Evolutionary conservation across 2,888 invertebrate species (phyloP).

Genomic region (Brenthis ino): DNA sequence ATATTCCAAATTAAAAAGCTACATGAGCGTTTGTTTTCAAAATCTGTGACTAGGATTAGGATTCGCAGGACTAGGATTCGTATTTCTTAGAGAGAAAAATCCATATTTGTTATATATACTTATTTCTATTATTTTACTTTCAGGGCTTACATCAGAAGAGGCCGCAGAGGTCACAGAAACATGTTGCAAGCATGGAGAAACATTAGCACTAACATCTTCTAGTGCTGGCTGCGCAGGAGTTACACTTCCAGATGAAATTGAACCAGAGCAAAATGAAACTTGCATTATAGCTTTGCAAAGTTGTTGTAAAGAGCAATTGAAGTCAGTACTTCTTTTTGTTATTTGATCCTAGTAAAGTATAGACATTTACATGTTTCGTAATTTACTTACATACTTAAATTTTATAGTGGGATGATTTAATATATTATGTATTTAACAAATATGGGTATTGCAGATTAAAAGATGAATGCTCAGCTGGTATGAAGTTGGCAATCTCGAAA

Average conservation of each 20-base stretch:
- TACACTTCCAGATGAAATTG: conserved; percentile 54
- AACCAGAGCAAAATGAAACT: conserved; percentile 48
- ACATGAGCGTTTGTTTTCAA: no score
- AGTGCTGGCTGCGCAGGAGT: conserved; percentile 49
- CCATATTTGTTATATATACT: background rate
- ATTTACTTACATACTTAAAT: no score
- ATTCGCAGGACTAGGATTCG: no score
- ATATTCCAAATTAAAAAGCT: no score
- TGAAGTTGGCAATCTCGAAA: conserved; percentile 54
- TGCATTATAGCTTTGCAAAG: conserved; percentile 51
- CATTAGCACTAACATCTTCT: conserved; percentile 44
- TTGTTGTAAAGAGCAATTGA: conserved; percentile 60
- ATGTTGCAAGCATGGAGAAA: conserved; percentile 61
- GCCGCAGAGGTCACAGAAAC: conserved; percentile 52
- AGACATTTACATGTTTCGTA: background rate
- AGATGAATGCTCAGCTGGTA: conserved; percentile 60
- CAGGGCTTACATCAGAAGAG: conserved; percentile 60
- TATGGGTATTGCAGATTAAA: conserved; percentile 51
- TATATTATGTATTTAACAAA: no score
- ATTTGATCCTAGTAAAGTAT: background rate
- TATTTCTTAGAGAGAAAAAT: no score
- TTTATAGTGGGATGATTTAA: no score
- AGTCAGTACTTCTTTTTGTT: conserved; percentile 48
- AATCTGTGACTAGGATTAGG: no score
- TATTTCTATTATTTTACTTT: background rate